Base-by-base conservation (phyloP, 2,797 vertebrate species). In the Aplochiton taeniatus region DNA sequence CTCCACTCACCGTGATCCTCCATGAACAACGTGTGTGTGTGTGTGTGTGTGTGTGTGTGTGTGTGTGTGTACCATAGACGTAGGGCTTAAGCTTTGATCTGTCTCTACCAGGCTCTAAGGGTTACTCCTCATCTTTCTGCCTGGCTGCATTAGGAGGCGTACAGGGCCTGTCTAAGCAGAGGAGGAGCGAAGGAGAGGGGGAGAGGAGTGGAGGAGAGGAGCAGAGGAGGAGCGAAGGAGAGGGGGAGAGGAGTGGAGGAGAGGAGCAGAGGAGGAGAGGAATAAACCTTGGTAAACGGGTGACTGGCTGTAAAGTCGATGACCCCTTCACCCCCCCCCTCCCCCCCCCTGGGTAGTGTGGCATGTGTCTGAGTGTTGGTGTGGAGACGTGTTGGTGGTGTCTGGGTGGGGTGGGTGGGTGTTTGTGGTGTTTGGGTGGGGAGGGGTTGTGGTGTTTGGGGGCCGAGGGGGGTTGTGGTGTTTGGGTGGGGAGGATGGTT, bases 61-160 rank as follows among this genome's bases (percentile, higher is more conserved):
- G 59, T 18, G 43, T 54, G 58, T 20, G 47, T 59, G 53, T 72
- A 17, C 41, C 18, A 31, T 52, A 17, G 47, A 18, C 59, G 65
- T 49, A 65, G 69, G 70, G 19, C 49, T 50, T 31, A 31, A 64
- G 77, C 72, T 80, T 80, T 79, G 70, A 65, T 76, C 65, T 78
- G 59, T 65, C 56, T 74, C 60, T 61, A 61, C 43, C 8, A 59
- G 66, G 45, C 74, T 70, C 55, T 52, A 51, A 31, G 57, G 58
- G 63, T 58, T 70, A 45, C 48, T 61, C 66, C 76, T 81, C 69
- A 83, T 80, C 60, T 68, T 49, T 11, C 12, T 58, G 65, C 57
- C 50, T 14, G 44, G 45, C 58, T 65, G 67, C 58, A 66, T 75
- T 67, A 74, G 48, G 53, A 75, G 48, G 53, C 58, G 63, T 47